phyloP scores from a whole-genome alignment of 2,113 vertebrate genomes.

The Barnardius zonarius region DNA sequence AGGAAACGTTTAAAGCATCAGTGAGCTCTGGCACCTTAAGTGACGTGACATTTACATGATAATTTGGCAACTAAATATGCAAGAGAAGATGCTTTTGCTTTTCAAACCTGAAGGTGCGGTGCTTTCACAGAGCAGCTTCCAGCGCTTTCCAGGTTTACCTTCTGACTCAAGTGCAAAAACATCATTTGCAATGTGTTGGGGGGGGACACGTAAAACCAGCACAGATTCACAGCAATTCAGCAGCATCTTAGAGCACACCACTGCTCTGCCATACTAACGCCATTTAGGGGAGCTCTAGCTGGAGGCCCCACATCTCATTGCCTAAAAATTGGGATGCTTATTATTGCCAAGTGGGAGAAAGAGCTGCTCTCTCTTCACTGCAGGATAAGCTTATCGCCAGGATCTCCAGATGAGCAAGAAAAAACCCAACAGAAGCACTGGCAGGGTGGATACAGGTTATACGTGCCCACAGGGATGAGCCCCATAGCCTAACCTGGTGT shows the following conservation, averaged over 20 bases:
- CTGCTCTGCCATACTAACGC: background rate
- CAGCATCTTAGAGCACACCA: background rate
- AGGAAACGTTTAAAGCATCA: slow-evolving; percentile 41
- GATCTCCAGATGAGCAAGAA: background rate
- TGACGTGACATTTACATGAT: slow-evolving; percentile 61
- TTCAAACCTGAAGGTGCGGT: background rate
- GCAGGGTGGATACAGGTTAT: rapidly evolving
- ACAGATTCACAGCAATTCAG: background rate
- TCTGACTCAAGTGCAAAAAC: background rate
- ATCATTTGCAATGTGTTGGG: background rate
- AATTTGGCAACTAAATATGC: slow-evolving; percentile 54
- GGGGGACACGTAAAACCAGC: background rate
- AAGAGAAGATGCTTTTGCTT: background rate
- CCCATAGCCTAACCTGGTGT: rapidly evolving
- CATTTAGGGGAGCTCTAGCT: background rate
- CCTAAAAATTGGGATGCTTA: background rate
- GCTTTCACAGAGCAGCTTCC: background rate
- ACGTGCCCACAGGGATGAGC: background rate
- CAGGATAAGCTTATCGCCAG: background rate
- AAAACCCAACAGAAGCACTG: rapidly evolving
- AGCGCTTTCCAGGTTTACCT: background rate
- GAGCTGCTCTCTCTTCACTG: background rate
- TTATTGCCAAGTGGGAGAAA: rapidly evolving
- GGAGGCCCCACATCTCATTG: background rate
- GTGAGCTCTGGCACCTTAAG: slow-evolving; percentile 20